These are phyloP conservation scores for Sminthurides bifidus DNA, from an alignment of 1,140 invertebrate genomes.

Conservation along the genomic window DNA sequence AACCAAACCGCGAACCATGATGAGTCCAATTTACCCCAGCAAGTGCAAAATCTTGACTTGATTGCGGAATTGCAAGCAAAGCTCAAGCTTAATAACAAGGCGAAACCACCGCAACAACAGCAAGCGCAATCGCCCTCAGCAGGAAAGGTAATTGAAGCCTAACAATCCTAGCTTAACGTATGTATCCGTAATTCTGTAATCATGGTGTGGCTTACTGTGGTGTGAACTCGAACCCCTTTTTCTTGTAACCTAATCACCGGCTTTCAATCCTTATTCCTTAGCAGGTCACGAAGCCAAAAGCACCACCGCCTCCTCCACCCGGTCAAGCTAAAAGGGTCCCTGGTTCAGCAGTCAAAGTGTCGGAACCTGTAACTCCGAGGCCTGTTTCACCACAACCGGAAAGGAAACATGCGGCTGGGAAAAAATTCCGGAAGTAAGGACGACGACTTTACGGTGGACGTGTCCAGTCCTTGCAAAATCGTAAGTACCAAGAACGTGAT, in stretches of 20 bases:
- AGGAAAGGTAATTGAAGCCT: background rate
- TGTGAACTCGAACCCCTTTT: no score
- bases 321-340: background rate
- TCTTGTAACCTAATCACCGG: no score
- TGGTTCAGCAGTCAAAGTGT: slow-evolving; percentile 11
- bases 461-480: slow-evolving; percentile 30
- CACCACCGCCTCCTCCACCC: slow-evolving; percentile 30
- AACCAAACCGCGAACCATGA: background rate
- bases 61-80: slow-evolving; percentile 31
- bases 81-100: slow-evolving; percentile 21
- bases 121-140: background rate
- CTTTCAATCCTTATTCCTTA: background rate
- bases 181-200: no score
- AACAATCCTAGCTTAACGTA: background rate
- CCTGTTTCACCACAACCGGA: background rate
- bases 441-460: slow-evolving; percentile 27
- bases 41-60: slow-evolving; percentile 27
- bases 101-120: no score
- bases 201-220: no score
- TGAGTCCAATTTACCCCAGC: slow-evolving; percentile 24
- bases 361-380: background rate
- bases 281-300: slow-evolving; percentile 27
- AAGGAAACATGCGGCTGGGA: background rate
- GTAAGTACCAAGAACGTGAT: slow-evolving; percentile 15
- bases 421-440: background rate